Base-by-base conservation (phyloP, 2,113 vertebrate genomes). In the Erythrocebus patas region DNA sequence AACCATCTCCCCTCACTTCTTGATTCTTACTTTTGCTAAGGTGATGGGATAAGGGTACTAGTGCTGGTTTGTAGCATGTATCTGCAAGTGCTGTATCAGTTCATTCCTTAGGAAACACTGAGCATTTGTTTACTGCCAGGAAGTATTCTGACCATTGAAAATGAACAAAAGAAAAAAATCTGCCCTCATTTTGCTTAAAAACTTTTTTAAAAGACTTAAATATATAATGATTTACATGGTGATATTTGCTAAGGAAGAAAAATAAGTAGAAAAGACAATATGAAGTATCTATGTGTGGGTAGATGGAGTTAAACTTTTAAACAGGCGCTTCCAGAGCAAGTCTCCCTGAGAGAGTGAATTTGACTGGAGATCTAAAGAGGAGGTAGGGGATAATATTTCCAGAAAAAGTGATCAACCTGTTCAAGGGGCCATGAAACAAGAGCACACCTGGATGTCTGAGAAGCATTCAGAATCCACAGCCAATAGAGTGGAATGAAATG, bases 241-340 rank as follows among this genome's bases (percentile, higher is more conserved):
- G 10, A 17, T 91, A 64, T 61, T 10, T 79, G 10, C 2, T 66
- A 45, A 83, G 84, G 43, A 92, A 13, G 45, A n/a, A 73, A 82
- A 66, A 11, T 22, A 72, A 82, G 5, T 57, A 88, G 17, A 14
- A 52, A 93, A 72, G 17, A 38, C 2, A 1, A 38, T 43, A 70
- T 55, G 1, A 55, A 20, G 4, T 38, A 4, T n/a, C 55, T 32
- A 27, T 55, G 4, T 4, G 9, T 30, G 4, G 2, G 10, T 25
- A 16, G 8, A 7, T 59, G 3, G 35, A 30, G 18, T 5, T 83
- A 72, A 92, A 72, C 64, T 85, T 92, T 89, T 80, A 89, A 48
- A 57, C 14, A 81, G 8, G 8, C 1, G 5, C 78, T 16, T 64
- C 8, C 30, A 52, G 3, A 50, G 1, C 1, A 38, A 11, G 6